A percentile compares a stretch with the other conserved stretches of the same genome.
These are phyloP conservation scores for Salvelinus sp. DNA, from an alignment of 2,113 vertebrate genomes.

Conservation along the genomic window DNA sequence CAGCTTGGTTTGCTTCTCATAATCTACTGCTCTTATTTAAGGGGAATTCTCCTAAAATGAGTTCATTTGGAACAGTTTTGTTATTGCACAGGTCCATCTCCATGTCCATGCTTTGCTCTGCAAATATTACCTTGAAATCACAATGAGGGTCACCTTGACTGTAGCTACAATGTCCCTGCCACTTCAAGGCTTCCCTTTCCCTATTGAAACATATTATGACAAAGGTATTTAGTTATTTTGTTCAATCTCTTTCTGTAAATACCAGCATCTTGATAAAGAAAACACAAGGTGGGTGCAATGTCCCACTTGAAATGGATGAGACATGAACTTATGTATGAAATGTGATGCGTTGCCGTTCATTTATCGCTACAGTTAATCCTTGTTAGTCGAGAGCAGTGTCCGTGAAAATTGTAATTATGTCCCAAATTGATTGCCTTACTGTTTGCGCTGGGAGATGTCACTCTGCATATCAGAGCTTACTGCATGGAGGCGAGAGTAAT, in stretches of 20 bases:
- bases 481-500: constrained; percentile 3
- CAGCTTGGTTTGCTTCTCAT: not conserved
- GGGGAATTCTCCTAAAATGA: no score
- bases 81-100: not conserved
- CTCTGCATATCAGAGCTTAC: constrained; percentile 2
- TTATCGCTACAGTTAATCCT: constrained; percentile 8
- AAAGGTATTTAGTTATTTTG: not conserved
- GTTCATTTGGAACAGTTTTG: not conserved
- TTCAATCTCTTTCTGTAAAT: not conserved
- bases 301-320: constrained; percentile 8
- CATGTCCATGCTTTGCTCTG: not conserved
- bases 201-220: not conserved
- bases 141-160: not conserved
- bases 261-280: not conserved
- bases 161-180: not conserved
- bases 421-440: constrained; percentile 28
- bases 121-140: not conserved
- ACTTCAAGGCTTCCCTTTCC: not conserved
- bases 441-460: constrained; percentile 18
- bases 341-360: constrained; percentile 12
- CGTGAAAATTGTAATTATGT: constrained; percentile 37
- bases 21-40: not conserved
- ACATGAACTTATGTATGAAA: not conserved
- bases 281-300: not conserved
- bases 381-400: constrained; percentile 25